Evolutionary conservation across 2,113 vertebrate genomes (phyloP), one percentile per base, ranked within the genome.

Genomic region (Cyprinodon tularosa): DNA sequence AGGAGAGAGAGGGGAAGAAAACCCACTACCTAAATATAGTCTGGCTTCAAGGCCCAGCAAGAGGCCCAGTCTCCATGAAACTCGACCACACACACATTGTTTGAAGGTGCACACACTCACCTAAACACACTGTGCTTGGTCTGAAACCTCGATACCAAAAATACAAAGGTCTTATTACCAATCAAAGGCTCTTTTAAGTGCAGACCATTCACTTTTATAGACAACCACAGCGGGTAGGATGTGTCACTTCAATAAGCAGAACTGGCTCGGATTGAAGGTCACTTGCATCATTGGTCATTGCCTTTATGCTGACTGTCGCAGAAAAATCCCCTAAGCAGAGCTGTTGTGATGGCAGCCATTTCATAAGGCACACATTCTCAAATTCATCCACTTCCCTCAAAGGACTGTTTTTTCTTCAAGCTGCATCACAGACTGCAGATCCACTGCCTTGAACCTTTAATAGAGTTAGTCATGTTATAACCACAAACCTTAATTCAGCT

Each of bases 1-100:
- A 70, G 77, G 71, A 15, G 82, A 75, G 79, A 77, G 81, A 74
- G 22, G 68, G 64, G 61, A 68, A 75, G 63, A 85, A 82, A 89
- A 74, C 44, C 73, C 71, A 78, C 60, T 45, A 11, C 60, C 89
- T 92, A 92, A 93, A 91, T 89, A 92, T 91, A 93, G 80, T 40
- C 50, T 38, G 36, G 85, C 81, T 61, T 68, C 71, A 72, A 81
- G 83, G 71, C 82, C 88, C 77, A 82, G 77, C 57, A 17, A 82
- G 87, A 86, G 86, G 87, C 69, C 83, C 82, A 15, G 60, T 77
- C 77, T 62, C 72, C 81, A 74, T 77, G 90, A 84, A 69, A 81
- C 72, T 71, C 39, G 87, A 79, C 86, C 87, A 83, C 86, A 84
- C 78, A 82, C 80, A 62, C 73, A 65, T 37, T 57, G 45, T 61